Base-by-base conservation (phyloP, 2,113 vertebrate genomes). In the Meriones unguiculatus region DNA sequence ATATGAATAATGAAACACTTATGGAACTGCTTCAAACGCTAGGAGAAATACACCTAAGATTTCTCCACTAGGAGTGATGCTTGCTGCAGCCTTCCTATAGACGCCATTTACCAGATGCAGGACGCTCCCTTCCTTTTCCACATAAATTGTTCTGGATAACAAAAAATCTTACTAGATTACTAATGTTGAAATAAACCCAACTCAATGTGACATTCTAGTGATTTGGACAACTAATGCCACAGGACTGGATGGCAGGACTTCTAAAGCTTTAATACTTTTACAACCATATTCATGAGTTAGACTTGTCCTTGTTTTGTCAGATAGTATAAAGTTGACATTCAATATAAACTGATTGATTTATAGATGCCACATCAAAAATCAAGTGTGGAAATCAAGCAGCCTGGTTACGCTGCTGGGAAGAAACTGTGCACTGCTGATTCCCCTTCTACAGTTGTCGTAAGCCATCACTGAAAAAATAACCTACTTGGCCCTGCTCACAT, bases 1-100 rank as follows among this genome's bases (percentile, higher is more conserved):
- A 93, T n/a, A 96, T 73, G 24, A 64, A 89, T 22, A 41, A 88
- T 67, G 28, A 97, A 92, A 70, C 30, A 94, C 76, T 81, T 87
- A 62, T 70, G 38, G 13, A 64, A 80, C 54, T 84, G n/a, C 69
- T 84, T 93, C 75, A 93, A 87, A 93, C 64, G 30, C 70, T 30
- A 38, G 89, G 57, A 59, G 92, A 81, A 72, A 70, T 73, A 38
- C n/a, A 38, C 38, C 72, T 73, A 38, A 64, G 12, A 94, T 9
- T 75, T 85, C 54, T 84, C 65, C 35, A 50, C 35, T 50, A 86
- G 72, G n/a, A 11, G 87, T 38, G 25, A 57, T 69, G 7, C 35
- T 35, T 64, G 54, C 14, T 73, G 65, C 70, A 81, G 9, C 25
- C 41, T 93, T 85, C 90, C 14, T n/a, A 17, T 28, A 93, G 54